Conservation (phyloP, 2,113 vertebrate genomes). For the Catharus bicknelli region DNA sequence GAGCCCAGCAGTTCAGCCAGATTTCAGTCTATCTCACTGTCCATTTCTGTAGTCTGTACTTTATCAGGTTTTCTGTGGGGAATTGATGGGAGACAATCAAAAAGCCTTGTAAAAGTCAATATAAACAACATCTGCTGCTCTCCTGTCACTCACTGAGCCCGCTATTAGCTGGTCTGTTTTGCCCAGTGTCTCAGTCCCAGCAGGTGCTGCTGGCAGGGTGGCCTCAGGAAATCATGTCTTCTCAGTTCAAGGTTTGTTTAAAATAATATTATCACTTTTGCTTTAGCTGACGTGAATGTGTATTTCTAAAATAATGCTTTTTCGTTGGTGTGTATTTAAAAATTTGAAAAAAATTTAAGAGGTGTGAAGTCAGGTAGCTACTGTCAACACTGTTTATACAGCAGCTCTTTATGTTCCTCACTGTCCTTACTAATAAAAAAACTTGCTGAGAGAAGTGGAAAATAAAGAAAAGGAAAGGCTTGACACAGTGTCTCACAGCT, state of each 20-base stretch:
- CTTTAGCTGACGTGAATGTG: not conserved
- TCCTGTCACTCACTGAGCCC: not conserved
- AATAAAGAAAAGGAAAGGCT: not conserved
- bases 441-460: not conserved
- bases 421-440: not conserved
- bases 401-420: not conserved
- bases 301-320: not conserved
- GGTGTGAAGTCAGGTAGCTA: not conserved
- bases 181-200: not conserved
- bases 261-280: not conserved
- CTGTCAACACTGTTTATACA: not conserved
- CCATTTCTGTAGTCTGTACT: not conserved
- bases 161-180: not conserved
- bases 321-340: not conserved
- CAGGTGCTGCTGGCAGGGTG: not conserved
- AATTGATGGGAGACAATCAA: not conserved
- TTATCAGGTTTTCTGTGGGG: not conserved
- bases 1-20: not conserved
- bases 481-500: not conserved
- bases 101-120: not conserved
- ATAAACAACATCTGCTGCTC: constrained; percentile 18
- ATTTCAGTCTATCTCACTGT: not conserved
- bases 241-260: not conserved
- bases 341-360: not conserved
- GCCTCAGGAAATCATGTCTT: not conserved